A percentile compares a stretch with the other conserved stretches of the same genome.
These are phyloP conservation scores for Tachyglossus aculeatus DNA, from an alignment of 2,797 vertebrate genomes.

Conservation along the genomic window DNA sequence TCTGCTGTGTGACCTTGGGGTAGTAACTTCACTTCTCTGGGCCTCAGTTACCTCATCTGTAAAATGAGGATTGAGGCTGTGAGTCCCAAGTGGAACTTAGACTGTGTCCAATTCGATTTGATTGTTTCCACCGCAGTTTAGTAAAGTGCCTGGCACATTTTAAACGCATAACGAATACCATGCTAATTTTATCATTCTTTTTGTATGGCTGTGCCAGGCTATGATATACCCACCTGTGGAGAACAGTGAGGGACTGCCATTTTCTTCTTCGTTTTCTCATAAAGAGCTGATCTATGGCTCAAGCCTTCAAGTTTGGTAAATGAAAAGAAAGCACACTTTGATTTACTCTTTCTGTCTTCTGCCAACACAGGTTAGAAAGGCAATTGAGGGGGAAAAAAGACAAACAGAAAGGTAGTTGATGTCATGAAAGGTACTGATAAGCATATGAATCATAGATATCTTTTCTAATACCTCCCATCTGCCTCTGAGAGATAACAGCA, in stretches of 20 bases:
- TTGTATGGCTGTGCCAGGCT: constrained; percentile 21
- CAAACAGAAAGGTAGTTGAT: not conserved
- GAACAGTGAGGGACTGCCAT: constrained; percentile 2
- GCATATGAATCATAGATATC: constrained; percentile 12
- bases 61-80: no score
- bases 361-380: constrained; percentile 38
- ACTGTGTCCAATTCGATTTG: no score
- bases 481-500: constrained; percentile 34
- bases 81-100: no score
- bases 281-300: constrained; percentile 31
- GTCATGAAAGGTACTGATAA: constrained; percentile 33
- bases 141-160: not conserved
- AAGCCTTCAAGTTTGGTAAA: constrained; percentile 10
- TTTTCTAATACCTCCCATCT: constrained; percentile 33
- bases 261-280: constrained; percentile 53
- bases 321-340: constrained; percentile 38
- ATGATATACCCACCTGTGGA: constrained; percentile 20
- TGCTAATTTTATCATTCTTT: constrained; percentile 40
- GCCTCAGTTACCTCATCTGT: no score
- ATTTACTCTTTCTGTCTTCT: constrained; percentile 30
- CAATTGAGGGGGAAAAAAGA: constrained; percentile 7
- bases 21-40: no score
- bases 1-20: no score
- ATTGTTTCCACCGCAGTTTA: no score
- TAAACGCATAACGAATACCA: no score